These are phyloP conservation scores for Microtus richardsoni DNA, from an alignment of 2,113 vertebrate species.

Conservation along the genomic window DNA sequence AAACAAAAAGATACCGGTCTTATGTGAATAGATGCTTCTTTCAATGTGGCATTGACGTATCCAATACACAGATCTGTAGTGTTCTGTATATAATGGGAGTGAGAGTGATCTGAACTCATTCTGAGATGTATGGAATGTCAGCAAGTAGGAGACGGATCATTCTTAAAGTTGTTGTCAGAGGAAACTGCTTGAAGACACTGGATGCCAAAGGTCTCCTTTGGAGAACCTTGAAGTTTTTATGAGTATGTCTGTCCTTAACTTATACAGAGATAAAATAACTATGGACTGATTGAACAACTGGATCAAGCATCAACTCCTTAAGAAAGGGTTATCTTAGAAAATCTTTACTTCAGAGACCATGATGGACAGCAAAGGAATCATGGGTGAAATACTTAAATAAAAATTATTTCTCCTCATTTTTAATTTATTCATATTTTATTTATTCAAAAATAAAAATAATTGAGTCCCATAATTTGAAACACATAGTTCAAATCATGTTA, in stretches of 20 bases:
- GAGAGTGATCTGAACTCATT: neutral
- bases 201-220: neutral
- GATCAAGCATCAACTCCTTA: neutral
- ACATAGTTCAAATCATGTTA: neutral
- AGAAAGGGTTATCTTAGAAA: neutral
- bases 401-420: neutral
- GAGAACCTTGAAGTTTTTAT: neutral
- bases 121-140: neutral
- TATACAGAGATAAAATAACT: neutral
- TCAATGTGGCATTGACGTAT: neutral
- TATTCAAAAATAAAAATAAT: neutral
- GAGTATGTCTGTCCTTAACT: neutral
- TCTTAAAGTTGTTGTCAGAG: neutral
- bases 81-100: neutral
- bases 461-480: neutral
- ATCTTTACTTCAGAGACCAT: too few species aligned
- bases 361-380: neutral
- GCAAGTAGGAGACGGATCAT: neutral
- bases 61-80: neutral
- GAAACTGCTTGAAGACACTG: neutral
- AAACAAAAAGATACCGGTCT: neutral
- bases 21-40: neutral
- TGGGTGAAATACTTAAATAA: neutral
- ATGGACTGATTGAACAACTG: neutral
- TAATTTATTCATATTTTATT: neutral